phyloP scores from a whole-genome alignment of 2,797 vertebrate genomes.

The Tapera naevia region DNA sequence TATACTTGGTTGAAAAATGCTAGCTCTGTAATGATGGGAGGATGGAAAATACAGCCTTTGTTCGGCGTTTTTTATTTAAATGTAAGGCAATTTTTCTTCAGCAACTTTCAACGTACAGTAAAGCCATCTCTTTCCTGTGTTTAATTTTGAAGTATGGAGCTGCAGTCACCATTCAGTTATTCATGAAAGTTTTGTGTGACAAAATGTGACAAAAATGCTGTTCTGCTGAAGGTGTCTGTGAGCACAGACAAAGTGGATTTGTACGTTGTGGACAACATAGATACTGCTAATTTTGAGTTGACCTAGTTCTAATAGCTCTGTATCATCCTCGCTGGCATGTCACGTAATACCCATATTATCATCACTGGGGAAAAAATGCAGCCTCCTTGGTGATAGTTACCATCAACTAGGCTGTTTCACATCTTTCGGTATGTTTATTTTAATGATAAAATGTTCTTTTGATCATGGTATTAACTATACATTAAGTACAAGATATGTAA shows the following conservation, averaged over 20 bases:
- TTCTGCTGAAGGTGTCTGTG: background rate
- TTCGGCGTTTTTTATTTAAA: background rate
- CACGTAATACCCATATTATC: background rate
- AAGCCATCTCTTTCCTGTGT: background rate
- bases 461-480: background rate
- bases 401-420: background rate
- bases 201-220: background rate
- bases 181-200: background rate
- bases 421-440: background rate
- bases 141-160: background rate
- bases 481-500: fast-evolving
- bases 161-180: background rate
- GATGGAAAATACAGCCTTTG: background rate
- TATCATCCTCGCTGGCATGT: background rate
- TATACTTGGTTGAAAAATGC: background rate
- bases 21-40: background rate
- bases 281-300: conserved; percentile 7
- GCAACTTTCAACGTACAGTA: background rate
- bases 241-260: background rate
- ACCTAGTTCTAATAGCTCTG: background rate
- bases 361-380: background rate
- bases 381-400: background rate
- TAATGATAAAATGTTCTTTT: background rate
- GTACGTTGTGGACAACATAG: background rate
- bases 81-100: background rate